Percentiles rank a stretch among this genome's conserved stretches.
phyloP scores from a whole-genome alignment of 2,797 vertebrate genomes.

The Notolabrus celidotus region DNA sequence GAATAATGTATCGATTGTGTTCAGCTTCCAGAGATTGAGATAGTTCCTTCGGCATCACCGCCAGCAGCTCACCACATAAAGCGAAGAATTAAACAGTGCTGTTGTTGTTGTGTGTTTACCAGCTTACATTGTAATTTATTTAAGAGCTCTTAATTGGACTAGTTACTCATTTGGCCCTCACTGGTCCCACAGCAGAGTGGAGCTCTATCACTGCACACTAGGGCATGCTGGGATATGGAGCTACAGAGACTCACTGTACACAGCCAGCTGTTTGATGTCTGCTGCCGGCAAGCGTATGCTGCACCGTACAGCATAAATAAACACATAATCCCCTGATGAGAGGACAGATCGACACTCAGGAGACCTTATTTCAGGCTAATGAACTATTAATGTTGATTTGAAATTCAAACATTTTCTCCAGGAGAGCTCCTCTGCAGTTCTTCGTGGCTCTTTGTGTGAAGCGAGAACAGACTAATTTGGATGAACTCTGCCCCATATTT shows the following conservation, averaged over 20 bases:
- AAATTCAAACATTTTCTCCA: conserved; percentile 75
- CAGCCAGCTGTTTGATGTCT: conserved; percentile 82
- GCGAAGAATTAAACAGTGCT: conserved; percentile 65
- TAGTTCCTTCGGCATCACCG: conserved; percentile 34
- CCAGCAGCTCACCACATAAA: conserved; percentile 68
- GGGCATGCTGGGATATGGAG: conserved; percentile 72
- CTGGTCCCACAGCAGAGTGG: conserved; percentile 73
- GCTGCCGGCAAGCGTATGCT: conserved; percentile 64
- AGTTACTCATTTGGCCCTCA: conserved; percentile 81
- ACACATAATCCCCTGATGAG: conserved; percentile 74
- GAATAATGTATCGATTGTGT: conserved; percentile 56
- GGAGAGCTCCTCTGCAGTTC: conserved; percentile 45
- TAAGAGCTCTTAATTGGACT: conserved; percentile 83
- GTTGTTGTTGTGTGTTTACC: conserved; percentile 75
- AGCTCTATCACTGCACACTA: conserved; percentile 73
- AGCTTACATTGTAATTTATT: conserved; percentile 81
- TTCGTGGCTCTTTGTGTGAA: conserved; percentile 12
- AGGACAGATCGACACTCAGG: conserved; percentile 72
- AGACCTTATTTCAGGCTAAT: conserved; percentile 79
- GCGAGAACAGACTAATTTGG: conserved; percentile 49
- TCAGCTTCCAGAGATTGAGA: conserved; percentile 28
- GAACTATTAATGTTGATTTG: conserved; percentile 82
- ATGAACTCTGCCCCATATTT: conserved; percentile 56
- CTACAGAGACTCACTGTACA: conserved; percentile 68
- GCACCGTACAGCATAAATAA: conserved; percentile 75